Evolutionary conservation across 2,113 vertebrate genomes (phyloP), one percentile per base, ranked within the genome.

Genomic region (Beaufortia kweichowensis): DNA sequence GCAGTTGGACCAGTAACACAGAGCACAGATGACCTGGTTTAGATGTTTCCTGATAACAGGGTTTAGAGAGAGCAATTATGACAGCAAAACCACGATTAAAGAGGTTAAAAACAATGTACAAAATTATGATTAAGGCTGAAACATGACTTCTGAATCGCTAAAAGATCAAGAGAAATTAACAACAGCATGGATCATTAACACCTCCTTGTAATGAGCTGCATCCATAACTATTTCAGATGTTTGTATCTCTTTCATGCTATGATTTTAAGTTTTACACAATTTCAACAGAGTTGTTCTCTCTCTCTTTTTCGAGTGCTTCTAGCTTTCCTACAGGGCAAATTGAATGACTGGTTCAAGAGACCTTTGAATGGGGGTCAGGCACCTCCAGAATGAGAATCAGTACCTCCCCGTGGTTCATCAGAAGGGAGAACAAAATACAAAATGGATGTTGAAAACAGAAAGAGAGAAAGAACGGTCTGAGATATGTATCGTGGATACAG

Each of bases 341-440:
- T 72, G 48, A 39, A 69, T 72, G 62, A 74, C 39, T 55, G 63
- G 68, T 31, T 64, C 73, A 39, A 10, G 6, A 31, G 55, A 69
- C 76, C 76, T 82, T 78, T 79, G 53, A 82, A 71, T 60, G 50
- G 60, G 66, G 76, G 61, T 63, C 59, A 77, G 57, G 69, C 48
- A 75, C 68, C 74, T 69, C 15, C 56, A 65, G 77, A 84, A 84
- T 82, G 59, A 17, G 65, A 79, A 76, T 70, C 62, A 73, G 74
- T 59, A 72, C 56, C 79, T n/a, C 31, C 64, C 70, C 68, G 53
- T 33, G 60, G 50, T 59, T 75, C 33, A 56, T 81, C 48, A 79
- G 70, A 74, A 50, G 65, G 26, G 56, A 60, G 68, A 68, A 28
- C 31, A 39, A 67, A 64, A 69, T 48, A 67, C 60, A 74, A 63